Evolutionary conservation across 2,888 invertebrate species (phyloP).

Genomic region (Ichneumon xanthorius): DNA sequence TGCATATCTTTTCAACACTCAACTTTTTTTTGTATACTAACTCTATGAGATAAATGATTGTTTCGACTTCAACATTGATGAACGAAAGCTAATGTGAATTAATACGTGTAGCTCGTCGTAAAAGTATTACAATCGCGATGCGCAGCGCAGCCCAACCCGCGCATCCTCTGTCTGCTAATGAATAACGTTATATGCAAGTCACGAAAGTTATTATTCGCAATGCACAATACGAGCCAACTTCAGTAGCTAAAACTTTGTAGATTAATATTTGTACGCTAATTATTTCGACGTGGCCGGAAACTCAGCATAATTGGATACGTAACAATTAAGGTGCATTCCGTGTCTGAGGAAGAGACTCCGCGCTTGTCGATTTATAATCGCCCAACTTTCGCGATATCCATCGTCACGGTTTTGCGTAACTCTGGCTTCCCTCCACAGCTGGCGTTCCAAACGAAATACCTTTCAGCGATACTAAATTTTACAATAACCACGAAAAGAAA

Average conservation of each 20-base stretch:
- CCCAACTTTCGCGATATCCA: conserved; percentile 6
- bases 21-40: background rate
- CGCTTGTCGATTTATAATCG: conserved; percentile 1
- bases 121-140: background rate
- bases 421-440: too few species aligned
- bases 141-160: background rate
- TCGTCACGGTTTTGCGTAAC: background rate
- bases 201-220: conserved; percentile 27
- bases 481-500: background rate
- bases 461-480: background rate
- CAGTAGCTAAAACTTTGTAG: conserved; percentile 21
- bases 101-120: background rate
- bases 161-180: background rate
- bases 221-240: conserved; percentile 4
- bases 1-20: background rate
- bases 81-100: background rate
- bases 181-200: conserved; percentile 21
- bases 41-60: background rate
- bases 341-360: background rate
- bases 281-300: conserved; percentile 8
- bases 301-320: conserved; percentile 9
- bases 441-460: background rate
- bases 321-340: conserved; percentile 6
- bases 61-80: background rate
- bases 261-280: conserved; percentile 28